These are phyloP conservation scores for Lasioglossum figueresi DNA, from an alignment of 2,888 invertebrate genomes.

Conservation along the genomic window DNA sequence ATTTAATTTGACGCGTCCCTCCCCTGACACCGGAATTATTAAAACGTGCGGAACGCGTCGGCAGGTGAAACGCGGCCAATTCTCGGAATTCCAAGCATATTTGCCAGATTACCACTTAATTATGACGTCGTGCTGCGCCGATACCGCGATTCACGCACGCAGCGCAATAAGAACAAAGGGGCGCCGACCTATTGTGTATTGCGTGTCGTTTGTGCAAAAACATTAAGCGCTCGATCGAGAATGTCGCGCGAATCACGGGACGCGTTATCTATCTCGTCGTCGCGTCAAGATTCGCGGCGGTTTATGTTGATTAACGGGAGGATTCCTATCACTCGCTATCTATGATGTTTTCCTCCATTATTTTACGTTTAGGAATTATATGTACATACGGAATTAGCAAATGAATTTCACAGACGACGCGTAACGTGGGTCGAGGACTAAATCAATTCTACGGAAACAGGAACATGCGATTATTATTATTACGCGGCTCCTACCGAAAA, in stretches of 20 bases:
- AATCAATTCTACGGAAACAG: neutral
- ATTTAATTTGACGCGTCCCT: constrained; percentile 48
- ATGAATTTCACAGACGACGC: neutral
- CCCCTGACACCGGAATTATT: constrained; percentile 43
- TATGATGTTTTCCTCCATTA: neutral
- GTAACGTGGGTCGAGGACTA: neutral
- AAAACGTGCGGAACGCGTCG: constrained; percentile 31
- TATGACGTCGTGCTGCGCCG: neutral
- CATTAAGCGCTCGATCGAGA: neutral
- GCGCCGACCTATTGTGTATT: neutral
- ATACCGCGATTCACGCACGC: neutral
- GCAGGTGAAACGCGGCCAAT: constrained; percentile 25
- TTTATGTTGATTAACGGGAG: neutral
- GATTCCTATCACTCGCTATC: neutral
- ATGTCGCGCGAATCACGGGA: neutral
- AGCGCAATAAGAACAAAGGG: neutral
- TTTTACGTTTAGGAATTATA: no score
- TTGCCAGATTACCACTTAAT: constrained; percentile 37
- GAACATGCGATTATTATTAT: neutral
- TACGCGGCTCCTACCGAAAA: neutral
- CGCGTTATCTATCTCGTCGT: neutral
- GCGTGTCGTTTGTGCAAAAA: neutral
- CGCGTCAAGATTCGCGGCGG: neutral
- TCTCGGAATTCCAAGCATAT: constrained; percentile 39
- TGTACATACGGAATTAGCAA: no score